Evolutionary conservation across 1,140 invertebrate species (phyloP), one percentile per base, ranked within the genome.

Genomic region (Macrocentrus cingulum): DNA sequence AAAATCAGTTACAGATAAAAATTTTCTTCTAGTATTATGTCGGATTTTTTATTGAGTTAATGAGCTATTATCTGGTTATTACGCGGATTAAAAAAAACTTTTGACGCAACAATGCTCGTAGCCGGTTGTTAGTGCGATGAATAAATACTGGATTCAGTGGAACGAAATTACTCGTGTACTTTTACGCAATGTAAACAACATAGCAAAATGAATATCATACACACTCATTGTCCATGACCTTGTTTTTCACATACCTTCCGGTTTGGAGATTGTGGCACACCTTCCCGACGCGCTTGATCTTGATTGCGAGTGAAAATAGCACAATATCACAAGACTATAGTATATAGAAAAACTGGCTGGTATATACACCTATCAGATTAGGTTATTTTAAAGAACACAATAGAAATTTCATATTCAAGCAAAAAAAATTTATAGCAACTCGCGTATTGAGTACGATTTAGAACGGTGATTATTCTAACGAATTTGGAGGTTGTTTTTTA

Each of bases 201-300:
- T 64, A 62, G 61, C 51, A 61, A 59, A 60, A 66, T 6, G 13
- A 34, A 39, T 22, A 15, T 37, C 32, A 29, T 55, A 45, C 22
- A 54, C 16, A 51, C 62, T 63, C 46, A 61, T 61, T 45, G 64
- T 61, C 66, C 67, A 64, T 72, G 70, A 70, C 68, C 70, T 59
- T 61, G 55, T 65, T 72, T 58, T 22, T 52, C 49, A 29, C 54
- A 60, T 66, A 57, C 61, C 59, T 61, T 63, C 60, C 56, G 60
- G 57, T 61, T 66, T 53, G 53, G 11, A 54, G 46, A 56, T 61
- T 54, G 53, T 52, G 42, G 53, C 51, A 45, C 59, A 57, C 60
- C 64, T 66, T 62, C 53, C 50, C 59, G 37, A 59, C 32, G 56
- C 37, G 32, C 53, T 64, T 53, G 61, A 68, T 66, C 52, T 61